Evolutionary conservation across 2,888 invertebrate genomes (phyloP).

Genomic region (Trypoxylon attenuatum): DNA sequence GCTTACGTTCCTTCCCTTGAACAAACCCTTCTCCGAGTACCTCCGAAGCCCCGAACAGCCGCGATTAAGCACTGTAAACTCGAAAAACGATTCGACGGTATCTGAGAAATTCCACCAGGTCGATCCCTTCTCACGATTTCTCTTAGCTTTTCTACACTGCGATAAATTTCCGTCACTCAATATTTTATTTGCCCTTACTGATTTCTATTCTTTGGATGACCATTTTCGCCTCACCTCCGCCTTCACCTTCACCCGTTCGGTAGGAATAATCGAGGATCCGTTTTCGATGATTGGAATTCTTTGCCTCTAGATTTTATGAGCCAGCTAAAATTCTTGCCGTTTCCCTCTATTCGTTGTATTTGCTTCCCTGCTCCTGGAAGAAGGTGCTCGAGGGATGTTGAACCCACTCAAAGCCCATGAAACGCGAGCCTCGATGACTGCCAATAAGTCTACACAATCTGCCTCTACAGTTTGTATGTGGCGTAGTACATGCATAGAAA

Average conservation of each 20-base stretch:
- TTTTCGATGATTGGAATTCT: no score
- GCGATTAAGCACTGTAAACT: conserved; percentile 27
- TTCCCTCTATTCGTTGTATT: no score
- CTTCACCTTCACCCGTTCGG: no score
- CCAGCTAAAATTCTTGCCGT: no score
- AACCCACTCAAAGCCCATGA: no score
- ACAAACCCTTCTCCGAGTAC: conserved; percentile 33
- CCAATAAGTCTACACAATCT: conserved; percentile 46
- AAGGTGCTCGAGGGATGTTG: no score
- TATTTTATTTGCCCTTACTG: background rate
- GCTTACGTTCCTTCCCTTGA: conserved; percentile 14
- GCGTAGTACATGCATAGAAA: conserved; percentile 56
- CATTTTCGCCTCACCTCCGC: no score
- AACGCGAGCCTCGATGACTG: conserved; percentile 25
- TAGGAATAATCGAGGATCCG: no score
- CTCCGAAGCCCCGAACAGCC: background rate
- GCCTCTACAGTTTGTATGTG: conserved; percentile 44
- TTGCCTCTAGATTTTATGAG: no score
- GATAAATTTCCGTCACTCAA: background rate
- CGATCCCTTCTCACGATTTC: background rate
- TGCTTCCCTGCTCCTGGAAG: no score
- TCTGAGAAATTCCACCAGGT: background rate
- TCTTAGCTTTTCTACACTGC: background rate
- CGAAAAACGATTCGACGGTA: no score
- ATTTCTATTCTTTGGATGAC: no score